These are phyloP conservation scores for Aquatica leii DNA, from an alignment of 2,888 invertebrate genomes.

Conservation along the genomic window DNA sequence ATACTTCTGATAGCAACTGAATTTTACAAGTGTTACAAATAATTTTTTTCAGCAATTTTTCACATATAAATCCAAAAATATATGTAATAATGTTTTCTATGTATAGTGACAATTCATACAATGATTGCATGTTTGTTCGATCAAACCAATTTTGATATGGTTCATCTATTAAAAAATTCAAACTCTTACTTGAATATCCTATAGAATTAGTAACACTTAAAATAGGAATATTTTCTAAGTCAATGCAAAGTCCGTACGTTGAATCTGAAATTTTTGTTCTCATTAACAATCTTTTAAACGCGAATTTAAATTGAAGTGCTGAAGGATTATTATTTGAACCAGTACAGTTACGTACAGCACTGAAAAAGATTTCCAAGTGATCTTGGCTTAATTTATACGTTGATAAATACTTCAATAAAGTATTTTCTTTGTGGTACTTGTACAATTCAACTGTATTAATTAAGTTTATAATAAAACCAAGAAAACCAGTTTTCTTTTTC, in stretches of 20 bases:
- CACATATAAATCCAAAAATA: background rate
- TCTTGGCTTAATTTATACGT: background rate
- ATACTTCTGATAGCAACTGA: background rate
- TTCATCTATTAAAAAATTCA: background rate
- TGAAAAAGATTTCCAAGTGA: background rate
- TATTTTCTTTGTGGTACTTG: background rate
- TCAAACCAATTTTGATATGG: background rate
- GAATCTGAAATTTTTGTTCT: background rate
- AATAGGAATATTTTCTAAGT: background rate
- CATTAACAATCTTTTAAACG: background rate
- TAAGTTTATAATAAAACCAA: background rate
- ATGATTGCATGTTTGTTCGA: background rate
- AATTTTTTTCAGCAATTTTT: background rate
- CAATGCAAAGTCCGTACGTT: background rate
- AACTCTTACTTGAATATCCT: background rate
- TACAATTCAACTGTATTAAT: background rate
- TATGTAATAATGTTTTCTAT: background rate
- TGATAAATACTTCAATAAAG: background rate
- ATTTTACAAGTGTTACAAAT: background rate
- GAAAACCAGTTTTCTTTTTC: background rate
- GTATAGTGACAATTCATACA: background rate
- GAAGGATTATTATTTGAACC: slow-evolving; percentile 5
- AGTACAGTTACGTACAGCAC: background rate
- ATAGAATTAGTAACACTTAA: background rate
- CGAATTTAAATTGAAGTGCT: slow-evolving; percentile 4